These are phyloP conservation scores for Mugil cephalus DNA, from an alignment of 2,113 vertebrate genomes.

Conservation along the genomic window DNA sequence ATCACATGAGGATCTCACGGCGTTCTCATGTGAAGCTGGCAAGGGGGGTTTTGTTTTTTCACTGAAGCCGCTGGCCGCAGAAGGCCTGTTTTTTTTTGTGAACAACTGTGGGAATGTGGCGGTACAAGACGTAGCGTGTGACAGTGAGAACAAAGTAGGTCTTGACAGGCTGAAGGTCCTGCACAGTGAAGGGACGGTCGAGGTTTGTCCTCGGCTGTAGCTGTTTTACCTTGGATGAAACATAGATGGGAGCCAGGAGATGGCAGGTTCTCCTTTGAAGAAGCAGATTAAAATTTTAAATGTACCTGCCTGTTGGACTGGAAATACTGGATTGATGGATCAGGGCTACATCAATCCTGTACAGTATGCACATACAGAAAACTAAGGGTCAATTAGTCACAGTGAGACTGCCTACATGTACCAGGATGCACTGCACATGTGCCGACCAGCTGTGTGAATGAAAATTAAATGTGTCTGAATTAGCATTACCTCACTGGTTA, in stretches of 20 bases:
- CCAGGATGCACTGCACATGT: no score
- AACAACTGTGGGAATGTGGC: slow-evolving; percentile 52
- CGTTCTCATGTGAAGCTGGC: slow-evolving; percentile 59
- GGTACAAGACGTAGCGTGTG: slow-evolving; percentile 35
- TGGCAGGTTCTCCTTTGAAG: slow-evolving; percentile 27
- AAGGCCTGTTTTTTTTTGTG: slow-evolving; percentile 43
- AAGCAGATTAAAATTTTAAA: slow-evolving; percentile 21
- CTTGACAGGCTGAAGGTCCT: slow-evolving; percentile 54
- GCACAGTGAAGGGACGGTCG: slow-evolving; percentile 36
- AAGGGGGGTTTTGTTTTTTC: slow-evolving; percentile 58
- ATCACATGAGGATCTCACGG: slow-evolving; percentile 73
- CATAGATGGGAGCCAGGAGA: slow-evolving; percentile 9
- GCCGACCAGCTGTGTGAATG: no score
- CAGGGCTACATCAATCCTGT: no score
- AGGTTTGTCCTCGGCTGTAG: slow-evolving; percentile 23
- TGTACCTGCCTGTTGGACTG: slow-evolving; percentile 6
- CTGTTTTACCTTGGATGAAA: slow-evolving; percentile 46
- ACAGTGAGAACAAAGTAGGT: slow-evolving; percentile 57
- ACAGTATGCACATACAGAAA: no score
- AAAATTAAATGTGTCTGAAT: no score
- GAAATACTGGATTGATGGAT: slow-evolving; percentile 15
- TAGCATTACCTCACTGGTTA: no score
- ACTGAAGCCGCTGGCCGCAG: slow-evolving; percentile 40
- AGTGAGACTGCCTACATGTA: no score
- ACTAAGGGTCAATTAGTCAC: no score